Conservation (phyloP, 2,113 vertebrate genomes). For the Murina feae region DNA sequence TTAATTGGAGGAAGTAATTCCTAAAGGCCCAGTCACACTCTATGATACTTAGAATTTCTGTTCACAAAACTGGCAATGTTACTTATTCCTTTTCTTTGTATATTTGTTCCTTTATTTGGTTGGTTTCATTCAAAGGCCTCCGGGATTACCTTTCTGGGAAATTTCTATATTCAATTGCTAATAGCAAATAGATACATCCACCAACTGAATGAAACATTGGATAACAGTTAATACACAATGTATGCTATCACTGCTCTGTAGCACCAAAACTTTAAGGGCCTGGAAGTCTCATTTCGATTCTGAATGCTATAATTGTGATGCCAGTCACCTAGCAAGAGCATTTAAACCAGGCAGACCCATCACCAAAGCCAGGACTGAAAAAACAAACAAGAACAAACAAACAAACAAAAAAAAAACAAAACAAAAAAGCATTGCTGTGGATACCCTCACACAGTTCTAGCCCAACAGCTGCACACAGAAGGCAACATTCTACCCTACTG, state of each 20-base stretch:
- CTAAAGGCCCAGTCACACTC: constrained; percentile 25
- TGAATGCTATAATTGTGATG: neutral
- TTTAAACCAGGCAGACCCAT: neutral
- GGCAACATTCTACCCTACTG: accelerated
- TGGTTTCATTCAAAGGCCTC: neutral
- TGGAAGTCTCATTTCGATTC: neutral
- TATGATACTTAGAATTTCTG: neutral
- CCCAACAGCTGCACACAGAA: neutral
- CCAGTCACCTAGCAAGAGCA: neutral
- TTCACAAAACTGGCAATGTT: neutral
- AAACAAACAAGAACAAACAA: no score
- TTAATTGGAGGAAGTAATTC: constrained; percentile 29
- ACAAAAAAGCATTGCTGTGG: no score
- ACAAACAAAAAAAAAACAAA: no score
- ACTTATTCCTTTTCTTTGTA: constrained; percentile 12
- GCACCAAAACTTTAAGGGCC: neutral
- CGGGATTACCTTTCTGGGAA: neutral
- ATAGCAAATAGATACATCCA: neutral
- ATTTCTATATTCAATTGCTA: neutral
- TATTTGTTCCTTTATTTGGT: neutral
- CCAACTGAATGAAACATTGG: neutral
- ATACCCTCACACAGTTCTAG: neutral
- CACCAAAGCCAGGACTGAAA: neutral
- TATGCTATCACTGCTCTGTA: neutral
- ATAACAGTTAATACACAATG: neutral